Conservation (phyloP, 2,888 invertebrate genomes). For the Clepsis dumicolana region DNA sequence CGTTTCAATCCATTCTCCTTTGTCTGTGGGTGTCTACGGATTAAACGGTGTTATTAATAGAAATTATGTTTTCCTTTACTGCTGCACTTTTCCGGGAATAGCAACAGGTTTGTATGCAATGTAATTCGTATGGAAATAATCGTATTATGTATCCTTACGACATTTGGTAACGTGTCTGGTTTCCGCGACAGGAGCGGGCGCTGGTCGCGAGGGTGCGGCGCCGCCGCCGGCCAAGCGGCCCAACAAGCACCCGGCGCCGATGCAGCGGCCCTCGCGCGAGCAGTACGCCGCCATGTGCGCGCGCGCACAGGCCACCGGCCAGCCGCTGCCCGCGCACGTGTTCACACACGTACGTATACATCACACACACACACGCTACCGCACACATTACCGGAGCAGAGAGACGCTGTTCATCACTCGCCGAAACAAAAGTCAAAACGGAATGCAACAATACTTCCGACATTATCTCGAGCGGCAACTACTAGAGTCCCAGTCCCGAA, state of each 20-base stretch:
- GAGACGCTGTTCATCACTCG: not conserved
- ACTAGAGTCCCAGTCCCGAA: not conserved
- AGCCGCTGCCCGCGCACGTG: slow-evolving; percentile 89
- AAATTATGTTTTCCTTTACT: not conserved
- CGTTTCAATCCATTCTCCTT: too few species aligned
- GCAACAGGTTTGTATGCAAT: slow-evolving; percentile 56
- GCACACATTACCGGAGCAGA: not conserved
- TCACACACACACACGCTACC: not conserved
- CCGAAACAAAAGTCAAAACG: not conserved
- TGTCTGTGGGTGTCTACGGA: too few species aligned
- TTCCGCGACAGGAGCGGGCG: slow-evolving; percentile 54
- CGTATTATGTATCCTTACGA: not conserved
- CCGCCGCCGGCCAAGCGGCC: slow-evolving; percentile 93
- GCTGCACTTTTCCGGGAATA: slow-evolving; percentile 51
- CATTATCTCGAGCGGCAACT: not conserved
- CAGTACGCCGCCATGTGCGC: slow-evolving; percentile 91
- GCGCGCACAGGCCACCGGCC: slow-evolving; percentile 88
- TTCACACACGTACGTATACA: slow-evolving; percentile 85
- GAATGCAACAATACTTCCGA: not conserved
- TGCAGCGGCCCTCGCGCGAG: slow-evolving; percentile 89
- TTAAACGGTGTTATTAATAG: not conserved
- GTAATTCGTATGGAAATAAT: not conserved
- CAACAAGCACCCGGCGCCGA: slow-evolving; percentile 91
- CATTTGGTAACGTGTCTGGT: not conserved
- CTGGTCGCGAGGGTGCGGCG: slow-evolving; percentile 64